phyloP scores from a whole-genome alignment of 2,888 invertebrate genomes.

The Crossocerus cetratus region DNA sequence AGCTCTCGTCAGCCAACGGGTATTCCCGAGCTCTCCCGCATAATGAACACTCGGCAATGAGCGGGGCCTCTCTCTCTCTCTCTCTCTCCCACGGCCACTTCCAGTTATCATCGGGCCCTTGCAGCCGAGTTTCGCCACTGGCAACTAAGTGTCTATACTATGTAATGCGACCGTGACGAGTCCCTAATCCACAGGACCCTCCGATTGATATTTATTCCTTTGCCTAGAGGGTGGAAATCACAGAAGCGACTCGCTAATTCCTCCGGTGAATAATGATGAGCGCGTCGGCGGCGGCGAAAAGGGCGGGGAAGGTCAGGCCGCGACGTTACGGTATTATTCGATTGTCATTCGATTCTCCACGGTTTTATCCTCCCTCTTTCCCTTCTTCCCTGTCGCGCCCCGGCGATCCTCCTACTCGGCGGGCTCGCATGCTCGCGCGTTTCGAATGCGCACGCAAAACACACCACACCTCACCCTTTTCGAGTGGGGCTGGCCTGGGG shows the following conservation, averaged over 20 bases:
- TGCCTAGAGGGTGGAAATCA: background rate
- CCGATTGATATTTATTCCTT: constrained; percentile 3
- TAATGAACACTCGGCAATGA: no score
- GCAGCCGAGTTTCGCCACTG: no score
- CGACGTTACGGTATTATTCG: constrained; percentile 70
- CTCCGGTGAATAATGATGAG: constrained; percentile 63
- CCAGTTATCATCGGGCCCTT: no score
- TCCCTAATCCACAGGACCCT: background rate
- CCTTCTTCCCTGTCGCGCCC: background rate
- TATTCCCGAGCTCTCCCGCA: no score
- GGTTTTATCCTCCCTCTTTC: constrained; percentile 25
- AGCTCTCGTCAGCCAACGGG: no score
- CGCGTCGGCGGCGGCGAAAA: background rate
- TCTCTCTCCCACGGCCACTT: no score
- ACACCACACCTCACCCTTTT: constrained; percentile 17
- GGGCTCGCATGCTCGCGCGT: background rate
- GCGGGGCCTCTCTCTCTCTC: no score
- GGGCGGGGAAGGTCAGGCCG: constrained; percentile 30
- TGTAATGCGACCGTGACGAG: no score
- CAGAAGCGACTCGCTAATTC: constrained; percentile 61
- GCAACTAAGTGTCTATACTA: no score
- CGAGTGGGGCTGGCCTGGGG: no score
- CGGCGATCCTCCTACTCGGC: background rate
- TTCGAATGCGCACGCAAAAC: constrained; percentile 26
- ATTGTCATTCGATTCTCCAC: constrained; percentile 73